These are phyloP conservation scores for Elegia similella DNA, from an alignment of 2,888 invertebrate genomes.

Conservation along the genomic window DNA sequence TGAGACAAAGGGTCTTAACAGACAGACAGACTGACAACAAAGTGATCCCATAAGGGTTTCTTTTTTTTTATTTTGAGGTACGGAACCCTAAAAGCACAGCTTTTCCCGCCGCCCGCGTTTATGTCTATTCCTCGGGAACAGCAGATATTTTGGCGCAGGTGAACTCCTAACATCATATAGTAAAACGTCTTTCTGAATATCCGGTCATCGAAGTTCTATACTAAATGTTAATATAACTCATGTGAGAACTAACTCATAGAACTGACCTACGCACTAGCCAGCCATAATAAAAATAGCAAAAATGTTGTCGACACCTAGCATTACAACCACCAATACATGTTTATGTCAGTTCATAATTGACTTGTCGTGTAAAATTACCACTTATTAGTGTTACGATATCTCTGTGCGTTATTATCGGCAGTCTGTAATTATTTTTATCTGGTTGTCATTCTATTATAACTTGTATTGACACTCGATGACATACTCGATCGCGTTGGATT, in stretches of 20 bases:
- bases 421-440: slow-evolving; percentile 59
- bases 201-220: too few relatives aligned
- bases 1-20: too few relatives aligned
- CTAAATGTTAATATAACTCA: too few relatives aligned
- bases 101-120: too few relatives aligned
- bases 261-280: background rate
- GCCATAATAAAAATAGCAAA: slow-evolving; percentile 29
- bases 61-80: too few relatives aligned
- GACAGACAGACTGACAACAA: too few relatives aligned
- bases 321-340: slow-evolving; percentile 63
- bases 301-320: slow-evolving; percentile 56
- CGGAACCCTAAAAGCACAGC: too few relatives aligned
- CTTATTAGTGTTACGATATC: slow-evolving; percentile 74
- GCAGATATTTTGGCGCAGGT: too few relatives aligned
- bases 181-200: too few relatives aligned
- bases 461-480: slow-evolving; percentile 21
- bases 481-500: slow-evolving; percentile 2
- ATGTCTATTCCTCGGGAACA: too few relatives aligned
- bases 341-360: slow-evolving; percentile 75
- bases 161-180: too few relatives aligned
- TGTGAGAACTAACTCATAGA: background rate
- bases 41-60: too few relatives aligned
- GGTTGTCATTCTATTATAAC: slow-evolving; percentile 42
- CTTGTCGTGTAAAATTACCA: slow-evolving; percentile 78
- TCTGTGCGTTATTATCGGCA: slow-evolving; percentile 63